A percentile compares a stretch with the other conserved stretches of the same genome.
These are phyloP conservation scores for Heliconius cydno DNA, from an alignment of 2,888 invertebrate genomes.

Conservation along the genomic window DNA sequence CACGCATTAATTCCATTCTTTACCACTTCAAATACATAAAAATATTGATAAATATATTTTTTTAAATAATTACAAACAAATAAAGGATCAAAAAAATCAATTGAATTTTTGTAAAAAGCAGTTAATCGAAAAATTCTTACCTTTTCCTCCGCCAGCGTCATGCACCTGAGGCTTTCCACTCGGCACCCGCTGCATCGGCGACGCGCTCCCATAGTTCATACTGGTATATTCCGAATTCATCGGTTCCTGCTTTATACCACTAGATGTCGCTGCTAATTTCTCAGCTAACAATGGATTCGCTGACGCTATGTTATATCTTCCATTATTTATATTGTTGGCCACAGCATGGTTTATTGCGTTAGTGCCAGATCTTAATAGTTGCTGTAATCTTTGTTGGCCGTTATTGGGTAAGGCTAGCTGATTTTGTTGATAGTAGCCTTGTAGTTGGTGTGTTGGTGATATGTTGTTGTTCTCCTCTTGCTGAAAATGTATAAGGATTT, in stretches of 20 bases:
- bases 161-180: constrained; percentile 81
- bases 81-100: no score
- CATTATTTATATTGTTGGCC: constrained; percentile 79
- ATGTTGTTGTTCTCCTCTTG: constrained; percentile 82
- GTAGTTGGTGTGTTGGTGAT: constrained; percentile 73
- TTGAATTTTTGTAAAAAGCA: not conserved
- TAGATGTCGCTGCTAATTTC: constrained; percentile 90
- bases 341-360: constrained; percentile 77
- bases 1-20: no score
- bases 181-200: constrained; percentile 81
- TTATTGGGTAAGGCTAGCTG: constrained; percentile 71
- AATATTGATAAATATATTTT: constrained; percentile 5
- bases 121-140: constrained; percentile 60
- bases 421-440: constrained; percentile 75
- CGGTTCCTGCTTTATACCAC: constrained; percentile 83
- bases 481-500: constrained; percentile 62
- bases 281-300: constrained; percentile 94
- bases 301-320: constrained; percentile 91
- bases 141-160: constrained; percentile 83
- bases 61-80: not conserved
- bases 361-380: constrained; percentile 75
- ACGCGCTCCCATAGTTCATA: constrained; percentile 80
- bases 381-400: constrained; percentile 77
- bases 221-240: constrained; percentile 78
- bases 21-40: no score